A percentile compares a stretch with the other conserved stretches of the same genome.
Evolutionary conservation across 2,113 vertebrate genomes (phyloP).

Genomic region (Aegotheles bennettii): DNA sequence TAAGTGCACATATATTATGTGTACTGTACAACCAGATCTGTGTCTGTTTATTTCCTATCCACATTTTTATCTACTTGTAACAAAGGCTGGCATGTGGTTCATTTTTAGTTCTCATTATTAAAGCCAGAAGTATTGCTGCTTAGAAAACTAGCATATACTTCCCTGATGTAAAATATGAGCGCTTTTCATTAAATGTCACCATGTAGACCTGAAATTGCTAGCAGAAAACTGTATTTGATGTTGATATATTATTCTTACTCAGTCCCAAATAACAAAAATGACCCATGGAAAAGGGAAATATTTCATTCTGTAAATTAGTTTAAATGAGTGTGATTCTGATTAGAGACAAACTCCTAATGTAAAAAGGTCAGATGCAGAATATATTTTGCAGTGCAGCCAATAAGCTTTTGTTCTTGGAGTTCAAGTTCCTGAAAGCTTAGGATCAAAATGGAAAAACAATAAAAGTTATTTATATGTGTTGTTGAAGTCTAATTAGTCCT

Average conservation of each 20-base stretch:
- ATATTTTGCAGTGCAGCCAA: neutral
- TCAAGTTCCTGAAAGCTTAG: conserved; percentile 20
- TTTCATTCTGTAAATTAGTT: conserved; percentile 2
- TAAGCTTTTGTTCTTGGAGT: neutral
- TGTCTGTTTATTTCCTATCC: neutral
- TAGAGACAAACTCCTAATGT: neutral
- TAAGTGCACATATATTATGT: neutral
- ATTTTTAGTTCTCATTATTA: neutral
- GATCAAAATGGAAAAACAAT: conserved; percentile 27
- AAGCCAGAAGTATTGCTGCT: neutral
- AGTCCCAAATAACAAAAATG: neutral
- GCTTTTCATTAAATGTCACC: neutral
- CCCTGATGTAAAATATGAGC: neutral
- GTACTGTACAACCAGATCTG: neutral
- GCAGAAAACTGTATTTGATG: neutral
- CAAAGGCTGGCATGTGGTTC: neutral
- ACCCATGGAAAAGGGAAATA: neutral
- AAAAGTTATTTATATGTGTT: conserved; percentile 55
- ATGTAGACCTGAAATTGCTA: neutral
- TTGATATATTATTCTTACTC: neutral
- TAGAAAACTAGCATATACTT: neutral
- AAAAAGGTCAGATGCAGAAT: neutral
- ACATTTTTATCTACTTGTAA: neutral
- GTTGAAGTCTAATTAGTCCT: conserved; percentile 59
- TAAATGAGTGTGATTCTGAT: neutral